These are phyloP conservation scores for Brevipalpus yothersi DNA, from an alignment of 1,140 invertebrate genomes.

Conservation along the genomic window DNA sequence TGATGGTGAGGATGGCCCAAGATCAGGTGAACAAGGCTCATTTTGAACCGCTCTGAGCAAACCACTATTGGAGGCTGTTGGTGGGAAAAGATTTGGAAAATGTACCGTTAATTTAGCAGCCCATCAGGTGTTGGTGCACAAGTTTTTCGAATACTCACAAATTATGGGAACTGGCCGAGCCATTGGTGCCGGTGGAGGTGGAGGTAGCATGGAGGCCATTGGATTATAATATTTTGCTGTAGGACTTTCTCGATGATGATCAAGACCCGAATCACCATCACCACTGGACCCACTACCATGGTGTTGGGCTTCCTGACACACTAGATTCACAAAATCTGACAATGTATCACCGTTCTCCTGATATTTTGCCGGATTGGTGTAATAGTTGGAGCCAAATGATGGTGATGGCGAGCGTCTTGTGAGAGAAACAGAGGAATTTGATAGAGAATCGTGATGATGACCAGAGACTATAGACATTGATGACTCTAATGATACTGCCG, in stretches of 20 bases:
- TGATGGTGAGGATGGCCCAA: background rate
- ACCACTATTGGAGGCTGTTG: background rate
- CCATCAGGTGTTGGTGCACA: too few relatives aligned
- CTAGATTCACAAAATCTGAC: slow-evolving; percentile 84
- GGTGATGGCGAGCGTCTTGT: background rate
- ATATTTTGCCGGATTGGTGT: slow-evolving; percentile 9
- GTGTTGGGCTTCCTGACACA: slow-evolving; percentile 30
- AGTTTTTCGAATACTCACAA: slow-evolving; percentile 36
- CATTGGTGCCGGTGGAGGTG: slow-evolving; percentile 77
- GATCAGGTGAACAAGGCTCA: background rate
- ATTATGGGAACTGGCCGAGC: slow-evolving; percentile 71
- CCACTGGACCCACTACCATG: slow-evolving; percentile 24
- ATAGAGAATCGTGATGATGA: background rate
- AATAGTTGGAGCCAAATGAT: background rate
- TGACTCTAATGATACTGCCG: background rate
- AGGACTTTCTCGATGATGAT: background rate
- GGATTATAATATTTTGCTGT: slow-evolving; percentile 9
- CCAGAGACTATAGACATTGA: background rate
- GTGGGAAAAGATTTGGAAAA: background rate
- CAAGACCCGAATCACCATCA: background rate
- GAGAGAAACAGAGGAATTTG: background rate
- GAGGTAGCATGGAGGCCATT: slow-evolving; percentile 35
- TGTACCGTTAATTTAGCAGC: too few relatives aligned
- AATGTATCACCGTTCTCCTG: slow-evolving; percentile 31
- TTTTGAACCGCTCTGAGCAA: background rate